Percentiles rank a stretch among this genome's conserved stretches.
Conservation (phyloP, 2,888 invertebrate species). For the Phorcus lineatus region DNA sequence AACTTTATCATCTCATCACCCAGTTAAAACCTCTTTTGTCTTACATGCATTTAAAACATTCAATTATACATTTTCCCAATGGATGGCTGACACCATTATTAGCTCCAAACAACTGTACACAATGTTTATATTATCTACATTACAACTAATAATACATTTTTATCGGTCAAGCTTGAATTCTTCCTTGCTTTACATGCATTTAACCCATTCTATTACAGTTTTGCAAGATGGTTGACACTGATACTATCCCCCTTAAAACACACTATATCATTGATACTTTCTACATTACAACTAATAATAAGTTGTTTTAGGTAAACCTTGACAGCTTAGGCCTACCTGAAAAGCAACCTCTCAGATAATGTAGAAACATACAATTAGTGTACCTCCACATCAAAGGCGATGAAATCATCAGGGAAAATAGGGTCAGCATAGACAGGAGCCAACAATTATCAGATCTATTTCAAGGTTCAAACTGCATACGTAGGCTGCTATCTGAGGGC, state of each 20-base stretch:
- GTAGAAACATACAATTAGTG: not conserved
- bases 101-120: not conserved
- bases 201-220: not conserved
- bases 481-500: not conserved
- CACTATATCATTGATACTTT: not conserved
- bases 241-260: not conserved
- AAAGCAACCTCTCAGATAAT: not conserved
- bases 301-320: not conserved
- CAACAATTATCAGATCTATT: conserved; percentile 2
- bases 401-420: not conserved
- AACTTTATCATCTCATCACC: too few species aligned
- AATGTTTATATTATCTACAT: not conserved
- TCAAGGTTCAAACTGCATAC: not conserved
- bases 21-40: not conserved
- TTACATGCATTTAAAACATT: not conserved
- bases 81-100: not conserved
- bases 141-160: not conserved
- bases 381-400: not conserved
- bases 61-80: not conserved
- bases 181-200: not conserved
- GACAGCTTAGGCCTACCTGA: not conserved
- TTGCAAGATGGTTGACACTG: not conserved
- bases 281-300: not conserved
- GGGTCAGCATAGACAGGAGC: not conserved
- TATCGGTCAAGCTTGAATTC: not conserved